Base-by-base conservation (phyloP, 1,140 invertebrate species). In the Camponotus pennsylvanicus region DNA sequence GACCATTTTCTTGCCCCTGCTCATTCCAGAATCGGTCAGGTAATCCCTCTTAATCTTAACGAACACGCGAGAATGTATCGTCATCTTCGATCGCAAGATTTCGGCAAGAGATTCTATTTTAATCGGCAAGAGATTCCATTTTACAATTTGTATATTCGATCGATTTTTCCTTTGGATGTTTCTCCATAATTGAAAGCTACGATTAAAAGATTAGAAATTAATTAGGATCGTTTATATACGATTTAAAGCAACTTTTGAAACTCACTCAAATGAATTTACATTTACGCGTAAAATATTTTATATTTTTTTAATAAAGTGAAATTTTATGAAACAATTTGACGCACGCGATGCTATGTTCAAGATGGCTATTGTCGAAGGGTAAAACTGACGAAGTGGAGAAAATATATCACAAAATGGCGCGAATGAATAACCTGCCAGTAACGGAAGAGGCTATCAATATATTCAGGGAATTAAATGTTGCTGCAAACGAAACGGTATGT, bases 331-430 rank as follows among this genome's bases (percentile, higher is more conserved):
- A 63, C 73, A 49, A 55, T n/a, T 49, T 6, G 40, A 61, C 3
- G 18, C n/a, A 61, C 52, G 45, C 45, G 49, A 85, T 21, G n/a
- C 15, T 61, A 27, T 80, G 83, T 86, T 95, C 4, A 95, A 94
- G 97, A 86, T 98, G 98, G 98, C 94, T 98, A 7, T 92, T 98
- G 45, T 96, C 97, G 2, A 97, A 97, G 84, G 96, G 96, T 6
- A 96, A 96, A 86, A 96, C 96, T 57, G 95, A 96, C 1, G 96
- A 97, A 86, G 97, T 97, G 6, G 95, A 95, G 73, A 92, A 92
- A 18, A 94, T 97, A n/a, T 93, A 97, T 8, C 95, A 95, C 1
- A 96, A 95, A 90, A 97, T 97, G 21, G 97, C 97, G 0, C 96
- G 95, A 89, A 96, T 97, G 73, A 98, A 98, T 88, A 96, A 96